Evolutionary conservation across 2,888 invertebrate genomes (phyloP), one percentile per base, ranked within the genome.

Genomic region (Eilema depressum): DNA sequence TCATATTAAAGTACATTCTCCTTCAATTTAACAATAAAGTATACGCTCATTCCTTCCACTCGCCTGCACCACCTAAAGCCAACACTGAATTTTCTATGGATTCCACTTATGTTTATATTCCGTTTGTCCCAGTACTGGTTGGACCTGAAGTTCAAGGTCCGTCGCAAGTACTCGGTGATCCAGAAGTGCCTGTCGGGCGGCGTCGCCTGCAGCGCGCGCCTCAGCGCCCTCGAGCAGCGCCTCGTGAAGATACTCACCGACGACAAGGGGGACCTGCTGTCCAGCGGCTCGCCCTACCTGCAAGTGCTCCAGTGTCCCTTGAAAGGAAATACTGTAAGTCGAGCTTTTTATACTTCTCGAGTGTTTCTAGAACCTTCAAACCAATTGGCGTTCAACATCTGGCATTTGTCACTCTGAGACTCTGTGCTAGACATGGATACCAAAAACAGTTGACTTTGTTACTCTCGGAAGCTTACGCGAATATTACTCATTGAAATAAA

Each of bases 61-160:
- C n/a, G n/a, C n/a, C n/a, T n/a, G n/a, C n/a, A n/a, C n/a, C n/a
- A n/a, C n/a, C n/a, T n/a, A n/a, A n/a, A n/a, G n/a, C n/a, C n/a
- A n/a, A n/a, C n/a, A n/a, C n/a, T n/a, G n/a, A n/a, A n/a, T 64
- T 0, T 2, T 12, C 2, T 47, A 8, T n/a, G 20, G 8, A 11
- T 14, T 11, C 28, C 8, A 33, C 12, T 4, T 14, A 3, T 14
- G 14, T 8, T 1, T 28, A 14, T 30, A 12, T 53, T n/a, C 57
- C 53, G n/a, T 64, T 12, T 28, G 41, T 81, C 77, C 0, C 76
- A 85, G 85, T 85, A 85, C 60, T 85, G 85, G 85, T 70, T 75
- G 1, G 81, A 84, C 25, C 33, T 81, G 8, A 85, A 85, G 37
- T 83, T 81, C 69, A 83, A 82, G 57, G 68, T 82, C 5, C 80